These are phyloP conservation scores for Oscheius sp. DNA, from an alignment of 2,888 invertebrate genomes.

Conservation along the genomic window DNA sequence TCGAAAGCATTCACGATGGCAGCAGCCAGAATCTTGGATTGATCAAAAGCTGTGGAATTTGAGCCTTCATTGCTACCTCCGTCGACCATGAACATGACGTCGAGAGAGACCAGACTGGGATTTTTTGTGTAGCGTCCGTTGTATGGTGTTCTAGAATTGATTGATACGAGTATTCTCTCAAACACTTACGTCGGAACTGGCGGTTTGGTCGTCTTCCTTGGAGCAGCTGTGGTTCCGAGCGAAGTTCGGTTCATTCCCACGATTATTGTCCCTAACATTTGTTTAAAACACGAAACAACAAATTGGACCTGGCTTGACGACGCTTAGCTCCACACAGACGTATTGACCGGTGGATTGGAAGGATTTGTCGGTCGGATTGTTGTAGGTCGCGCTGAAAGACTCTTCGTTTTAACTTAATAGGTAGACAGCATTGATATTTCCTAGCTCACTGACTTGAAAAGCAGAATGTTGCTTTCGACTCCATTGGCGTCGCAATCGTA, in stretches of 20 bases:
- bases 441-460: not conserved
- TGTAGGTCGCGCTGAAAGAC: not conserved
- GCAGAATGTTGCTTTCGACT: not conserved
- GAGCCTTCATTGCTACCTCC: not conserved
- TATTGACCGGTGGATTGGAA: slow-evolving; percentile 1
- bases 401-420: too few species aligned
- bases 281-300: too few species aligned
- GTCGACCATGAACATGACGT: slow-evolving; percentile 27
- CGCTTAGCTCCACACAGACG: not conserved
- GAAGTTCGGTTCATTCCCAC: not conserved
- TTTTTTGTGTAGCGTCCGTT: not conserved
- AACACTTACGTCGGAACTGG: not conserved
- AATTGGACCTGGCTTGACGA: not conserved
- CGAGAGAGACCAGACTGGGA: slow-evolving; percentile 6
- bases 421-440: too few species aligned
- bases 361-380: not conserved
- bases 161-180: too few species aligned
- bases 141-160: not conserved
- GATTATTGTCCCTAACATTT: not conserved
- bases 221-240: slow-evolving; percentile 4
- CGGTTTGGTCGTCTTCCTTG: not conserved
- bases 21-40: not conserved
- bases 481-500: not conserved
- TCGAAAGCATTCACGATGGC: slow-evolving; percentile 7
- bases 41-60: not conserved